Conservation (phyloP, 2,888 invertebrate species). For the Ectropis crepuscularia region DNA sequence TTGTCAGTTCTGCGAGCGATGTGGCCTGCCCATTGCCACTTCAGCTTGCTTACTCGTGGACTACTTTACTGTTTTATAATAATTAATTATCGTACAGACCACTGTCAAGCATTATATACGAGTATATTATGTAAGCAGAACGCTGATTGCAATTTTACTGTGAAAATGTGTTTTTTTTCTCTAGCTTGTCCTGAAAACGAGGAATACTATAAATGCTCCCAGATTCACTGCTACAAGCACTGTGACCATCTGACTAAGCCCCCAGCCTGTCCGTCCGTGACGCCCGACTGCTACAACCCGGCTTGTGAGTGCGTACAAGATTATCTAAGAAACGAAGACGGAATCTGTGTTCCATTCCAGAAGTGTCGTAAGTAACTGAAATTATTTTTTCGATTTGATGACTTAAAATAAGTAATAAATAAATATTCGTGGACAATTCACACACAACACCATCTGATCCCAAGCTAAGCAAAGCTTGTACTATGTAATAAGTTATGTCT, state of each 20-base stretch:
- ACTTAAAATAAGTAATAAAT: slow-evolving; percentile 12
- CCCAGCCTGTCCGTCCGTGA: slow-evolving; percentile 45
- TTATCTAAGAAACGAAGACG: slow-evolving; percentile 46
- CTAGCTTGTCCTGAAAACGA: slow-evolving; percentile 49
- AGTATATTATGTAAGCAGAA: too few relatives aligned
- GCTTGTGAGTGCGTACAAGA: slow-evolving; percentile 45
- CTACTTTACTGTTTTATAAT: too few relatives aligned
- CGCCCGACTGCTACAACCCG: slow-evolving; percentile 47
- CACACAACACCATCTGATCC: too few relatives aligned
- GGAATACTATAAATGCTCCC: slow-evolving; percentile 49
- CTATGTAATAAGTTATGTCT: too few relatives aligned
- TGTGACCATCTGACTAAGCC: slow-evolving; percentile 45
- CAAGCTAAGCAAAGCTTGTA: too few relatives aligned
- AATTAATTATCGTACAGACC: too few relatives aligned
- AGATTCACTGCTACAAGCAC: slow-evolving; percentile 46
- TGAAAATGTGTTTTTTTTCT: not conserved
- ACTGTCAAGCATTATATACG: too few relatives aligned
- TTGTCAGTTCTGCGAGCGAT: too few relatives aligned
- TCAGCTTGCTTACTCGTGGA: too few relatives aligned
- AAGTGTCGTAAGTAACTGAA: slow-evolving; percentile 7
- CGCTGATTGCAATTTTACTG: too few relatives aligned
- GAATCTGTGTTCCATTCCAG: slow-evolving; percentile 45
- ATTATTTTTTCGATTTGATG: not conserved
- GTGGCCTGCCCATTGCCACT: too few relatives aligned
- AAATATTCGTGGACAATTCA: too few relatives aligned